Percentiles rank a stretch among this genome's conserved stretches.
Evolutionary conservation across 2,113 vertebrate species (phyloP).

Genomic region (Zosterops hypoxanthus): DNA sequence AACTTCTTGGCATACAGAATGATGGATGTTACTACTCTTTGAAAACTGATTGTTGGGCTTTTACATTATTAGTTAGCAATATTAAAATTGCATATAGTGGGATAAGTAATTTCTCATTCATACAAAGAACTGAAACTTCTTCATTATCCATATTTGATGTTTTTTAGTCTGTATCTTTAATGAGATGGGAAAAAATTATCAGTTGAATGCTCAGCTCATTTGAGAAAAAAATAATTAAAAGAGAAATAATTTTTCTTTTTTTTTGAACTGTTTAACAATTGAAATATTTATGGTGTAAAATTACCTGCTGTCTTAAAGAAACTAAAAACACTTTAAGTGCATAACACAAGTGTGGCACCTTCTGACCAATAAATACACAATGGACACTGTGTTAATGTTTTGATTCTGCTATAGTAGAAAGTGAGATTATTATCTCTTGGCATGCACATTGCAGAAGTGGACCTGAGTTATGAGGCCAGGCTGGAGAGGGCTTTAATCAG

Average conservation of each 20-base stretch:
- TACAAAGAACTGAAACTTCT: neutral
- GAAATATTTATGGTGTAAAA: neutral
- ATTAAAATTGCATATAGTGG: neutral
- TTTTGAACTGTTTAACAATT: neutral
- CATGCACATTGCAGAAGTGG: neutral
- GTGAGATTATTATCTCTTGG: neutral
- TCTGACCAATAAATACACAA: neutral
- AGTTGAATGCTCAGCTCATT: neutral
- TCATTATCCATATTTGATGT: neutral
- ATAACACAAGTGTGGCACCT: neutral
- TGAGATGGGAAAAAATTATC: neutral
- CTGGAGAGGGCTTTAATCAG: neutral
- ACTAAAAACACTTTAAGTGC: neutral
- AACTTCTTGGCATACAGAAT: neutral
- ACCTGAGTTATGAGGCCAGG: neutral
- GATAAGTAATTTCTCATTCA: neutral
- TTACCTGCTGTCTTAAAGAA: neutral
- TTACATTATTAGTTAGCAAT: neutral
- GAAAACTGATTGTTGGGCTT: neutral
- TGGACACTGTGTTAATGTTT: neutral
- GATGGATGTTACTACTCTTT: neutral
- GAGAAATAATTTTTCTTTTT: neutral
- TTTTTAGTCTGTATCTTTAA: neutral
- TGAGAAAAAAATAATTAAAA: neutral
- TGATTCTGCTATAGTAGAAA: neutral